phyloP scores from a whole-genome alignment of 2,797 vertebrate genomes.

The Gadopsis bispinosus region DNA sequence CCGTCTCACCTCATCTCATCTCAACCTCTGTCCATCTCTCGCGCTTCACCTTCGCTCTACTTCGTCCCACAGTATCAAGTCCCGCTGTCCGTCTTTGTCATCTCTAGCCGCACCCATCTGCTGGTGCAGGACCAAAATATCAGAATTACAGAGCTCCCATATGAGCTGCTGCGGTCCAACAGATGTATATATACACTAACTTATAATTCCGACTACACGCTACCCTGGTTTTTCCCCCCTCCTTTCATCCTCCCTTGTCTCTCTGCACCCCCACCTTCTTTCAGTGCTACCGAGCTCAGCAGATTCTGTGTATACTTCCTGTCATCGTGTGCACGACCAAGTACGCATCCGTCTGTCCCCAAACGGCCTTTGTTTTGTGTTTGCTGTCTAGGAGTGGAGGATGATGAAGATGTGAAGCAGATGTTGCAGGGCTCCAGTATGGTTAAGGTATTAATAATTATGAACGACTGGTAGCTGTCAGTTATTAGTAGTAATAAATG shows the following conservation, averaged over 20 bases:
- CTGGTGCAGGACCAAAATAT: conserved; percentile 6
- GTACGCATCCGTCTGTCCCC: background rate
- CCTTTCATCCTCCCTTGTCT: background rate
- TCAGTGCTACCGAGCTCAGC: background rate
- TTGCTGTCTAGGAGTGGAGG: conserved; percentile 85
- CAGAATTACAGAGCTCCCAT: conserved; percentile 35
- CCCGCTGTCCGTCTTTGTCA: background rate
- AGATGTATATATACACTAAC: conserved; percentile 21
- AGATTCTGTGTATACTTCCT: background rate
- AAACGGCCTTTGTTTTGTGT: conserved; percentile 5
- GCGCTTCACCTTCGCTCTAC: background rate
- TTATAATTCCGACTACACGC: conserved; percentile 9
- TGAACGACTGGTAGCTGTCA: background rate
- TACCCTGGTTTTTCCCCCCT: background rate
- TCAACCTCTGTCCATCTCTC: background rate
- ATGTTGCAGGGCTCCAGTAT: conserved; percentile 91
- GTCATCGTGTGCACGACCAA: background rate
- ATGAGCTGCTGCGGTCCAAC: conserved; percentile 16
- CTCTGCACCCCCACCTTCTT: background rate
- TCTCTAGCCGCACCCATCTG: conserved; percentile 7
- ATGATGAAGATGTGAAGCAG: conserved; percentile 89
- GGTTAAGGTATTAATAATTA: conserved; percentile 76
- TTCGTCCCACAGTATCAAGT: background rate
- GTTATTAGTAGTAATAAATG: background rate
- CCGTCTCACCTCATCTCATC: background rate